Evolutionary conservation across 2,888 invertebrate species (phyloP), one percentile per base, ranked within the genome.

Genomic region (Lucinisca nassula): DNA sequence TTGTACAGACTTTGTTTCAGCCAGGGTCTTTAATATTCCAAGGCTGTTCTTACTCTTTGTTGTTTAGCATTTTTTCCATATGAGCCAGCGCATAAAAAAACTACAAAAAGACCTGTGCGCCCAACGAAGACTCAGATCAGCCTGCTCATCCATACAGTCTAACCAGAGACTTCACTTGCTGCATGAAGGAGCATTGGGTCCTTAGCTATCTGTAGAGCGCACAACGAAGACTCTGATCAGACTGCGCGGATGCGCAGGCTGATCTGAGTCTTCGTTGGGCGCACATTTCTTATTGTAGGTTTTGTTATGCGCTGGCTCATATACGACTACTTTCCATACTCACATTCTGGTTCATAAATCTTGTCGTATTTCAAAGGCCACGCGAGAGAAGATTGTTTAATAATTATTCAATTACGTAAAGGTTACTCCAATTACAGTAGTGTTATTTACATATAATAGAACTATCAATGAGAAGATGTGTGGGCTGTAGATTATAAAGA

Each of bases 371-470:
- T 2, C 4, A 58, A 27, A 27, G 12, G 58, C n/a, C 58, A 58
- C 58, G 27, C 58, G 12, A 6, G 58, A 58, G 58, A n/a, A 51
- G 3, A n/a, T 51, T 51, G 51, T n/a, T 51, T 10, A 51, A 8
- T 35, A 67, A 67, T 67, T 67, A 67, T 67, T 32, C 32, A 67
- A 67, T 67, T 35, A 67, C 17, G 17, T 67, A 67, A 67, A 67
- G 67, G 67, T 67, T 30, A 35, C 17, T 35, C 35, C 14, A 67
- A 35, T 55, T n/a, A 55, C n/a, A 55, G n/a, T 4, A 14, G 55
- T 35, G 32, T 35, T 67, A 67, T 67, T 67, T 67, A 67, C 67
- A 67, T 67, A 35, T 58, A 27, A 58, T 58, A n/a, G 27, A 58
- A 14, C 27, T 1, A 27, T 27, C 27, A 58, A 3, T 27, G 12